Percentiles rank a stretch among this genome's conserved stretches.
These are phyloP conservation scores for Pygmarrhopalites habei DNA, from an alignment of 1,140 invertebrate species.

Conservation along the genomic window DNA sequence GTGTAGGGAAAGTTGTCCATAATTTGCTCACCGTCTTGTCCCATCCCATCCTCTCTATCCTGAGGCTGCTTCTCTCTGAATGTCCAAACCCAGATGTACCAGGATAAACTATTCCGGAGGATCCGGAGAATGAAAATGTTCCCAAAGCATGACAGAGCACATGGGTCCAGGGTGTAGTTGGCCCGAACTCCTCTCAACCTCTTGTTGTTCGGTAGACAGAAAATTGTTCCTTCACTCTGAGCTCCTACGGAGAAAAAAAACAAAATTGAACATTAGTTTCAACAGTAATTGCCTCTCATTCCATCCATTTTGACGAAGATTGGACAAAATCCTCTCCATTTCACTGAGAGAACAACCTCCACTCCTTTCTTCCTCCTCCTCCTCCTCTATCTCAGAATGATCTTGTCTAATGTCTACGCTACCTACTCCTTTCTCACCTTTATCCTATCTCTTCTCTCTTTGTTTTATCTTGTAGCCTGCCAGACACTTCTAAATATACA, in stretches of 20 bases:
- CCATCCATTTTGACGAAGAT: too few relatives aligned
- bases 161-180: constrained; percentile 3
- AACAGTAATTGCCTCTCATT: not conserved
- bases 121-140: constrained; percentile 6
- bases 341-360: too few relatives aligned
- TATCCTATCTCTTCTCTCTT: too few relatives aligned
- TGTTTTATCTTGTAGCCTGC: too few relatives aligned
- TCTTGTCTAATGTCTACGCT: too few relatives aligned
- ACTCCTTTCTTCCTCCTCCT: too few relatives aligned
- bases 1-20: not conserved
- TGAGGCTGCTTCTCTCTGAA: not conserved
- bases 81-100: constrained; percentile 14
- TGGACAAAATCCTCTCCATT: too few relatives aligned
- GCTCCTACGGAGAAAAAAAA: not conserved
- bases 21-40: not conserved
- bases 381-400: too few relatives aligned
- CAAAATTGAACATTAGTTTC: not conserved
- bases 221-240: constrained; percentile 1
- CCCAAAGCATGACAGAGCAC: not conserved
- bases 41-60: not conserved
- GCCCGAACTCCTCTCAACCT: not conserved
- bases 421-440: too few relatives aligned
- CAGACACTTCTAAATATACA: too few relatives aligned
- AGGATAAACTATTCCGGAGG: not conserved
- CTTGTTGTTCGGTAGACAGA: constrained; percentile 1